Percentiles rank a stretch among this genome's conserved stretches.
phyloP scores from a whole-genome alignment of 2,888 invertebrate genomes.

The Nematopogon swammerdamellus region DNA sequence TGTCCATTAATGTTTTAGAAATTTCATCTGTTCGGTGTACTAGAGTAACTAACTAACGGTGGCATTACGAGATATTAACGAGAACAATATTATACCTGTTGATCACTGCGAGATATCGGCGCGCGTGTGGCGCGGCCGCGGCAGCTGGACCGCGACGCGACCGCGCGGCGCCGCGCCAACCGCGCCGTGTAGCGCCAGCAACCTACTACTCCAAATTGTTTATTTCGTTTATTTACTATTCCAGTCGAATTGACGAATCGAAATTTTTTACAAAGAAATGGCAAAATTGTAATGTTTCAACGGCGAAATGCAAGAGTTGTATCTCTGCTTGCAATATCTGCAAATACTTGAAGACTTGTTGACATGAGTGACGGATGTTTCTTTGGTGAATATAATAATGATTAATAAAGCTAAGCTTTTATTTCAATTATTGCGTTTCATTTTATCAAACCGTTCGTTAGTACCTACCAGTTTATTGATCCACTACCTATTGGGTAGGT shows the following conservation, averaged over 20 bases:
- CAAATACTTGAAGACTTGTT: constrained; percentile 35
- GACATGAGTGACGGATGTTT: constrained; percentile 52
- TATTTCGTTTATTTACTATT: background rate
- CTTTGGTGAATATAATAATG: constrained; percentile 63
- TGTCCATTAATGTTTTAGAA: constrained; percentile 54
- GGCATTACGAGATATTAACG: background rate
- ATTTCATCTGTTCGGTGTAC: constrained; percentile 49
- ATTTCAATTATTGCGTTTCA: constrained; percentile 55
- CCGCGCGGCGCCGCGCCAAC: too few species aligned
- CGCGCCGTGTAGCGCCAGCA: too few species aligned
- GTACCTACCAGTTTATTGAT: too few species aligned
- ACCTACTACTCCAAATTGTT: background rate
- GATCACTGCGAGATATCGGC: too few species aligned
- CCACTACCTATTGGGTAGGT: too few species aligned
- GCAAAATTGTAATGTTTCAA: constrained; percentile 6
- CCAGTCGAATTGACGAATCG: background rate
- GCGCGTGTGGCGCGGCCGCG: too few species aligned
- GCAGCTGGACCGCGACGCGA: too few species aligned
- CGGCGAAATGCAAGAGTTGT: constrained; percentile 32
- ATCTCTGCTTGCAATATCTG: constrained; percentile 36
- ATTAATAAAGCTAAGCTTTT: constrained; percentile 76
- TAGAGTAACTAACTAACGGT: constrained; percentile 20
- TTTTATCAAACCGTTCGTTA: too few species aligned
- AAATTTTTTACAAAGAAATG: background rate
- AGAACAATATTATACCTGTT: too few species aligned